A percentile compares a stretch with the other conserved stretches of the same genome.
These are phyloP conservation scores for Brachyrhaphis roseni DNA, from an alignment of 2,797 vertebrate species.

Conservation along the genomic window DNA sequence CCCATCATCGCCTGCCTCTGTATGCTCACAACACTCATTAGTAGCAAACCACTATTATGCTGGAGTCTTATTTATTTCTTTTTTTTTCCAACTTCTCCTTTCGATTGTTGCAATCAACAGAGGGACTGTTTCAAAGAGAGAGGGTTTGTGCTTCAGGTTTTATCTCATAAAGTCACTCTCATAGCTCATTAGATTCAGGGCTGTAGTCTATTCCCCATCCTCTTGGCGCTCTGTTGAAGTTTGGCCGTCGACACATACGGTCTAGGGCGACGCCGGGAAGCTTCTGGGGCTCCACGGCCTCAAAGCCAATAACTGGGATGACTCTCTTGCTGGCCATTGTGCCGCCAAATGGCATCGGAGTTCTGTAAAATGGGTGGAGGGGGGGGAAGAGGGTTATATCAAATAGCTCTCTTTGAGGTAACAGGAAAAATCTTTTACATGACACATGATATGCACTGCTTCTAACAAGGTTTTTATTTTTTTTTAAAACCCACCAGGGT, in stretches of 20 bases:
- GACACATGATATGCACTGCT: slow-evolving; percentile 31
- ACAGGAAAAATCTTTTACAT: slow-evolving; percentile 3
- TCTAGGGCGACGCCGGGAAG: slow-evolving; percentile 70
- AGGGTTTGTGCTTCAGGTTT: slow-evolving; percentile 47
- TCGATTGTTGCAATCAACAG: slow-evolving; percentile 15
- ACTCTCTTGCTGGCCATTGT: slow-evolving; percentile 70
- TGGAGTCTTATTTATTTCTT: slow-evolving; percentile 10
- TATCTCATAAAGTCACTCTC: slow-evolving; percentile 64
- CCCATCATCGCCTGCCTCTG: slow-evolving; percentile 4
- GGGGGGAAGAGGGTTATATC: slow-evolving; percentile 1
- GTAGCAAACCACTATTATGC: slow-evolving; percentile 38
- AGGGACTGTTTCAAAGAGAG: slow-evolving; percentile 14
- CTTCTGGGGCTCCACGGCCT: slow-evolving; percentile 71
- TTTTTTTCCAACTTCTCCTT: slow-evolving; percentile 8
- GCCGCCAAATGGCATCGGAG: slow-evolving; percentile 87
- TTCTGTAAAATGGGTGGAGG: slow-evolving; percentile 72
- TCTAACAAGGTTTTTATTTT: slow-evolving; percentile 9
- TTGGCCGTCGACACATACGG: slow-evolving; percentile 82
- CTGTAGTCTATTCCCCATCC: slow-evolving; percentile 85
- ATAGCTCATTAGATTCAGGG: slow-evolving; percentile 91
- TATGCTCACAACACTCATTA: slow-evolving; percentile 33
- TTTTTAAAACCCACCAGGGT: neutral
- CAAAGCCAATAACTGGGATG: slow-evolving; percentile 71
- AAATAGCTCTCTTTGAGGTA: neutral
- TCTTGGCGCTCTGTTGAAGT: slow-evolving; percentile 91